Percentiles rank a stretch among this genome's conserved stretches.
Conservation (phyloP, 2,888 invertebrate genomes). For the Margaritifera margaritifera region DNA sequence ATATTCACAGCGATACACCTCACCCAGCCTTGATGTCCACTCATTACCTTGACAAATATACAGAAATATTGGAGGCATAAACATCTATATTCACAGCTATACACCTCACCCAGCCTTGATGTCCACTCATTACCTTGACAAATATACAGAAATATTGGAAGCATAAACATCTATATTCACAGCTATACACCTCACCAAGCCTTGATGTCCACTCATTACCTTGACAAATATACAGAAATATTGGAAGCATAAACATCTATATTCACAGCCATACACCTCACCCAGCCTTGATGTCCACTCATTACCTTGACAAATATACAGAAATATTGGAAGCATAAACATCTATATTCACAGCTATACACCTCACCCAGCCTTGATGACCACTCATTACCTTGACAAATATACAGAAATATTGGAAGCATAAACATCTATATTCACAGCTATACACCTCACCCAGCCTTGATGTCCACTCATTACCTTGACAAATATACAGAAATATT, state of each 20-base stretch:
- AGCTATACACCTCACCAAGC: conserved; percentile 98
- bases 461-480: conserved; percentile 90
- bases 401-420: not conserved
- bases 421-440: conserved; percentile 80
- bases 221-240: conserved; percentile 27
- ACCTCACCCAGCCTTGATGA: conserved; percentile 96
- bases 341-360: conserved; percentile 92
- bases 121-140: conserved; percentile 86
- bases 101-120: conserved; percentile 97
- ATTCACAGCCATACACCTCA: conserved; percentile 94
- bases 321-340: not conserved
- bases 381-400: conserved; percentile 84
- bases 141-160: not conserved
- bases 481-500: conserved; percentile 4
- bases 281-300: conserved; percentile 96
- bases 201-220: conserved; percentile 92
- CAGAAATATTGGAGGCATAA: not conserved
- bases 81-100: conserved; percentile 88
- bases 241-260: not conserved
- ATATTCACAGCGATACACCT: conserved; percentile 94
- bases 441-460: conserved; percentile 98
- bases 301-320: conserved; percentile 78
- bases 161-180: conserved; percentile 77
- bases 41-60: conserved; percentile 79
- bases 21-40: conserved; percentile 97